A percentile compares a stretch with the other conserved stretches of the same genome.
Conservation (phyloP, 2,113 vertebrate genomes). For the Syngnathus scovelli region DNA sequence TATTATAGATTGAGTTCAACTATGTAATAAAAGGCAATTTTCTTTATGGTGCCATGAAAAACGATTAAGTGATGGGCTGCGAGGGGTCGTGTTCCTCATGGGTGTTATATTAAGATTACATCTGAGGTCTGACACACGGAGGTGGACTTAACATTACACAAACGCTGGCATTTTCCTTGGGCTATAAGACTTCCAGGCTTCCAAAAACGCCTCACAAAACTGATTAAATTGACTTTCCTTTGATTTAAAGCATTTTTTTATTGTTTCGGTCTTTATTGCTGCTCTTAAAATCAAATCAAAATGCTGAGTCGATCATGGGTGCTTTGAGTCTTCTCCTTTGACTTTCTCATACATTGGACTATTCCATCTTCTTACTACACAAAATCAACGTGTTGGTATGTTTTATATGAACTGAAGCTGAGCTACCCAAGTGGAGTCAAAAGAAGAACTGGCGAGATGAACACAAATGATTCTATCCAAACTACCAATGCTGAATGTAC, state of each 20-base stretch:
- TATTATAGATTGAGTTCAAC: slow-evolving; percentile 23
- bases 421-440: not conserved
- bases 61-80: slow-evolving; percentile 15
- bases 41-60: slow-evolving; percentile 31
- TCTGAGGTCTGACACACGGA: slow-evolving; percentile 27
- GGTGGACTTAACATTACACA: not conserved
- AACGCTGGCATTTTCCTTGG: not conserved
- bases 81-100: slow-evolving; percentile 18
- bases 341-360: not conserved
- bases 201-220: too few species aligned
- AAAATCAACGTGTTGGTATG: too few species aligned
- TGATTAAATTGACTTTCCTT: too few species aligned
- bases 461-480: not conserved
- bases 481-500: not conserved
- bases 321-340: not conserved
- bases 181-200: too few species aligned
- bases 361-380: not conserved
- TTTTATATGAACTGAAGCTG: not conserved
- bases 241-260: too few species aligned
- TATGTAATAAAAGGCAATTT: slow-evolving; percentile 39
- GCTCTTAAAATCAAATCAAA: not conserved
- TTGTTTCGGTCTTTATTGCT: not conserved
- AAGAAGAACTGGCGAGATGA: not conserved
- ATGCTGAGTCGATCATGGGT: not conserved
- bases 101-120: slow-evolving; percentile 28